phyloP scores from a whole-genome alignment of 2,797 vertebrate species.

The Diplodus puntazzo region DNA sequence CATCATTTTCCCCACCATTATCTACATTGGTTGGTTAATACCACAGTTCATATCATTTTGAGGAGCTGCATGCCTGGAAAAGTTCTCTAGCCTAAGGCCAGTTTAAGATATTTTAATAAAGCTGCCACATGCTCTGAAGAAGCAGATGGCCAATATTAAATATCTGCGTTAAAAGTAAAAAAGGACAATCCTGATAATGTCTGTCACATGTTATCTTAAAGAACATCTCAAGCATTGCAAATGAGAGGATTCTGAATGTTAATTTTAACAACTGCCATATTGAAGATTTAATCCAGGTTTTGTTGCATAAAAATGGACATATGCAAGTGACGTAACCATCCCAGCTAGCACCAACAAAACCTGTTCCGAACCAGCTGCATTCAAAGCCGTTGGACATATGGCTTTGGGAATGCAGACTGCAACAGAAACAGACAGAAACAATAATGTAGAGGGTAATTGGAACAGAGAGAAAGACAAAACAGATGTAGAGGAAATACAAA shows the following conservation, averaged over 20 bases:
- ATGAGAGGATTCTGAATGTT: neutral
- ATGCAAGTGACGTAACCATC: neutral
- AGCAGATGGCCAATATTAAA: neutral
- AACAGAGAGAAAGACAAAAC: slow-evolving; percentile 43
- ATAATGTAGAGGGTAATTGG: slow-evolving; percentile 18
- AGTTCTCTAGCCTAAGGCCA: slow-evolving; percentile 4
- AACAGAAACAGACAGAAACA: slow-evolving; percentile 27
- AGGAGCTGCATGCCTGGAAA: slow-evolving; percentile 15
- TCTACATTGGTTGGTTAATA: slow-evolving; percentile 10
- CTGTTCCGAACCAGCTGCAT: slow-evolving; percentile 12
- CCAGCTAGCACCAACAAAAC: neutral
- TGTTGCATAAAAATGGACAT: neutral
- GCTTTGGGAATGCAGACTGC: slow-evolving; percentile 15
- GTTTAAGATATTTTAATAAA: slow-evolving; percentile 1
- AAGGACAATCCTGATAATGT: neutral
- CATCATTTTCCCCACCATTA: neutral
- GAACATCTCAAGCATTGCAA: neutral
- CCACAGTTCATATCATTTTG: neutral
- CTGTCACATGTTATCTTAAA: neutral
- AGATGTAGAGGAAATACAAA: slow-evolving; percentile 55
- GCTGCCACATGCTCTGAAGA: slow-evolving; percentile 2
- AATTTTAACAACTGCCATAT: neutral
- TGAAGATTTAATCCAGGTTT: neutral
- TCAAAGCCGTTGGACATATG: slow-evolving; percentile 11
- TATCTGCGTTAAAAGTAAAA: slow-evolving; percentile 12